Conservation (phyloP, 2,113 vertebrate genomes). For the Menidia beryllina region DNA sequence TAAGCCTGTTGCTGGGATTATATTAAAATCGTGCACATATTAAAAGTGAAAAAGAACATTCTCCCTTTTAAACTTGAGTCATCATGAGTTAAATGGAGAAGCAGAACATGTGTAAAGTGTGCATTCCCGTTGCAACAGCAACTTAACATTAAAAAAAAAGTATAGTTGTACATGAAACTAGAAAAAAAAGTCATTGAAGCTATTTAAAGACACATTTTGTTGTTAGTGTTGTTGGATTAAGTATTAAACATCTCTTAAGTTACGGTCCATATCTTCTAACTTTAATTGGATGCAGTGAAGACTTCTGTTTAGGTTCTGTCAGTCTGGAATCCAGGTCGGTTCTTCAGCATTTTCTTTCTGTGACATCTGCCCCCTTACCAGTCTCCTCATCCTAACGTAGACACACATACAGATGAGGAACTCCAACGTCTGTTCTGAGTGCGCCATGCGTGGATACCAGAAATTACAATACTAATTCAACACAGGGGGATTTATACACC, state of each 20-base stretch:
- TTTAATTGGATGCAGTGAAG: constrained; percentile 71
- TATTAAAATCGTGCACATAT: neutral
- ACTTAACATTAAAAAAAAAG: no score
- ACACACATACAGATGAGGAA: constrained; percentile 71
- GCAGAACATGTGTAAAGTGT: neutral
- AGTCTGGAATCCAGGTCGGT: constrained; percentile 62
- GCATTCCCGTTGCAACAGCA: no score
- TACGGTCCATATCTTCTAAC: constrained; percentile 61
- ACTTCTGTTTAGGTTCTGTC: constrained; percentile 64
- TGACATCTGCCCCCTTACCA: constrained; percentile 68
- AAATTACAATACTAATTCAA: constrained; percentile 82
- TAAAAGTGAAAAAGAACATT: neutral
- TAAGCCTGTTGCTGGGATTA: no score
- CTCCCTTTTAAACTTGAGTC: neutral
- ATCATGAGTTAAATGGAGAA: neutral
- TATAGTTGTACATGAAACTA: no score
- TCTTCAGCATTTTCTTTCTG: constrained; percentile 74
- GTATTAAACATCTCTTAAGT: no score
- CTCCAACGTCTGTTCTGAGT: constrained; percentile 62
- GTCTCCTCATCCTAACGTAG: neutral
- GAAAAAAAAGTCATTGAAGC: no score
- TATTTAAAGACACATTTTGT: no score
- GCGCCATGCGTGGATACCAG: constrained; percentile 69
- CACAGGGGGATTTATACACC: constrained; percentile 73
- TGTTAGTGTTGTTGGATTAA: no score